phyloP scores from a whole-genome alignment of 2,888 invertebrate genomes.

The Pheosia gnoma region DNA sequence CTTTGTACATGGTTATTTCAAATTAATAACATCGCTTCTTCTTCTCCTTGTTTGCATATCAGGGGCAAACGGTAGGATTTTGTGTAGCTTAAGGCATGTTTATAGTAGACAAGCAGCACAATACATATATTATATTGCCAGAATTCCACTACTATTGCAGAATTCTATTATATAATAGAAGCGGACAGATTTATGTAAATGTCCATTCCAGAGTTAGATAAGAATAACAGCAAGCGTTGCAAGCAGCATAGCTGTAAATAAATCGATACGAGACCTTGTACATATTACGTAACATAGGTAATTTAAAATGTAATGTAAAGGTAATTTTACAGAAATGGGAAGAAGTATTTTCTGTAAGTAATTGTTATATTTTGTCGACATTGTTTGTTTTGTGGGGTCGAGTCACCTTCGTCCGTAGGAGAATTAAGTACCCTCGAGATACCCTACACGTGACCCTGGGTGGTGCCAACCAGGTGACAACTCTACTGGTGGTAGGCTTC shows the following conservation, averaged over 20 bases:
- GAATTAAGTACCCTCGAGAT: too few species aligned
- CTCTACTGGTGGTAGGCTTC: too few species aligned
- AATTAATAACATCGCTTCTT: too few species aligned
- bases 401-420: too few species aligned
- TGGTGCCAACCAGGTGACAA: too few species aligned
- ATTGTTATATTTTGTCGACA: too few species aligned
- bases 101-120: neutral
- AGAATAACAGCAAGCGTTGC: neutral
- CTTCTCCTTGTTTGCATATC: neutral
- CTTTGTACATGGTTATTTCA: too few species aligned
- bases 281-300: neutral
- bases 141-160: neutral
- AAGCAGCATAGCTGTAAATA: neutral
- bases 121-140: neutral
- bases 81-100: neutral
- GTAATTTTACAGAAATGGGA: too few species aligned
- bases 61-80: neutral
- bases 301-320: too few species aligned
- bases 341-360: too few species aligned
- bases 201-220: constrained; percentile 23
- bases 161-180: neutral
- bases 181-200: constrained; percentile 23
- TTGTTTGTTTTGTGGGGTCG: too few species aligned
- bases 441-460: too few species aligned
- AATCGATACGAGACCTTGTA: neutral